Conservation (phyloP, 1,140 invertebrate species). For the Dendrolimus punctatus region DNA sequence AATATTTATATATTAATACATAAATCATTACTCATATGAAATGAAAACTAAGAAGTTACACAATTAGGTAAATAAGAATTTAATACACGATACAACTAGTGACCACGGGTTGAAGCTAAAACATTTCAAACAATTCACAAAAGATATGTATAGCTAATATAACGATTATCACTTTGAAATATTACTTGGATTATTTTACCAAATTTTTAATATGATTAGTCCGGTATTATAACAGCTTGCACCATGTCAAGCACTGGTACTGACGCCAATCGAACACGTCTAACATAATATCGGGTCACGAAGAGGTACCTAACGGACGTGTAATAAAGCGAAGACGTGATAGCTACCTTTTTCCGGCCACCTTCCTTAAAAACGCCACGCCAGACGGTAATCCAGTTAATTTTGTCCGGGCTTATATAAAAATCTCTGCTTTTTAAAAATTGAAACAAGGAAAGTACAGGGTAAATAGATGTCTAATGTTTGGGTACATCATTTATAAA, state of each 20-base stretch:
- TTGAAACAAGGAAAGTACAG: slow-evolving; percentile 5
- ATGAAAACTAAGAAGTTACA: slow-evolving; percentile 1
- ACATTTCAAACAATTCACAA: too few species aligned
- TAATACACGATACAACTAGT: too few species aligned
- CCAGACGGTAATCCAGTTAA: slow-evolving; percentile 8
- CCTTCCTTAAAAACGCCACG: slow-evolving; percentile 17
- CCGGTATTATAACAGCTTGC: background rate
- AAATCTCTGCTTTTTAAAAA: background rate
- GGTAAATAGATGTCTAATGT: slow-evolving; percentile 11
- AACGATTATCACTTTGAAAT: too few species aligned
- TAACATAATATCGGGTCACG: slow-evolving; percentile 41
- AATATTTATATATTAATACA: slow-evolving; percentile 1
- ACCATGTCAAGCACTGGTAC: slow-evolving; percentile 9
- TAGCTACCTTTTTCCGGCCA: slow-evolving; percentile 32
- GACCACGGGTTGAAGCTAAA: too few species aligned
- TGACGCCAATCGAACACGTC: slow-evolving; percentile 45
- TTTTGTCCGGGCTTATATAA: background rate
- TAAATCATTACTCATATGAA: background rate
- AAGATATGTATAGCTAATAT: too few species aligned
- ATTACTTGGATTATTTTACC: too few species aligned
- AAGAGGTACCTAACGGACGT: slow-evolving; percentile 41
- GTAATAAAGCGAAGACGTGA: slow-evolving; percentile 60
- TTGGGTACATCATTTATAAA: slow-evolving; percentile 60
- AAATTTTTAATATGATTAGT: too few species aligned
- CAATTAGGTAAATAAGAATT: too few species aligned